A percentile compares a stretch with the other conserved stretches of the same genome.
Evolutionary conservation across 2,113 vertebrate species (phyloP).

Genomic region (Cepphus grylle): DNA sequence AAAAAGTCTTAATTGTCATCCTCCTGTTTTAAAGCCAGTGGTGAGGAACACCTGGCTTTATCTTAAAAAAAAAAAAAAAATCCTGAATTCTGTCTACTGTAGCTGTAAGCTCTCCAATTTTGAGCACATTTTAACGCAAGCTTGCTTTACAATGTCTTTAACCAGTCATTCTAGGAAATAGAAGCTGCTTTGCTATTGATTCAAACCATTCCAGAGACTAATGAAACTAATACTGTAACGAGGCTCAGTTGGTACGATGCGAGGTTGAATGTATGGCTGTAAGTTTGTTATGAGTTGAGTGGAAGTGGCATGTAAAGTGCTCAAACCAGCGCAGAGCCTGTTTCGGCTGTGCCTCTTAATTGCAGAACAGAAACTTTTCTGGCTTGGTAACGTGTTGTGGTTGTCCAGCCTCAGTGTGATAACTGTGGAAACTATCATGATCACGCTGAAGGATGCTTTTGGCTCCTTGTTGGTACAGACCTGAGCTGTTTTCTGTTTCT

Average conservation of each 20-base stretch:
- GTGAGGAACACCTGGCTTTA: background rate
- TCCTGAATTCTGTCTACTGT: background rate
- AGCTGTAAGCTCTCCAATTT: background rate
- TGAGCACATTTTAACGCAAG: background rate
- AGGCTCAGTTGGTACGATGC: rapidly evolving
- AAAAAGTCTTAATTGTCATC: background rate
- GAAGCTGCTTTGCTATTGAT: background rate
- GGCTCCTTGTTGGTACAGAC: background rate
- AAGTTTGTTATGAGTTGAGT: background rate
- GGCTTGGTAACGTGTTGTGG: background rate
- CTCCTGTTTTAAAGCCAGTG: background rate
- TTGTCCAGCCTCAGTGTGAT: rapidly evolving
- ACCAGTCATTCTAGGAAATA: background rate
- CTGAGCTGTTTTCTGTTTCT: background rate
- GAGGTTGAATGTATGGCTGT: background rate
- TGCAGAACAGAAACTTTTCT: background rate
- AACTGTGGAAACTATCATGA: rapidly evolving
- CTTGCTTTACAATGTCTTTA: background rate
- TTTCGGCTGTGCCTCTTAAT: background rate
- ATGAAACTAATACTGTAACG: rapidly evolving
- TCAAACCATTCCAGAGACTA: background rate
- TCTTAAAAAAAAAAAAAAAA: background rate
- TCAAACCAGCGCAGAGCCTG: rapidly evolving
- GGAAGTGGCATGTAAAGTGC: background rate
- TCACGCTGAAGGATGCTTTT: background rate